A percentile compares a stretch with the other conserved stretches of the same genome.
Conservation (phyloP, 1,140 invertebrate species). For the Thaumetopoea pityocampa region DNA sequence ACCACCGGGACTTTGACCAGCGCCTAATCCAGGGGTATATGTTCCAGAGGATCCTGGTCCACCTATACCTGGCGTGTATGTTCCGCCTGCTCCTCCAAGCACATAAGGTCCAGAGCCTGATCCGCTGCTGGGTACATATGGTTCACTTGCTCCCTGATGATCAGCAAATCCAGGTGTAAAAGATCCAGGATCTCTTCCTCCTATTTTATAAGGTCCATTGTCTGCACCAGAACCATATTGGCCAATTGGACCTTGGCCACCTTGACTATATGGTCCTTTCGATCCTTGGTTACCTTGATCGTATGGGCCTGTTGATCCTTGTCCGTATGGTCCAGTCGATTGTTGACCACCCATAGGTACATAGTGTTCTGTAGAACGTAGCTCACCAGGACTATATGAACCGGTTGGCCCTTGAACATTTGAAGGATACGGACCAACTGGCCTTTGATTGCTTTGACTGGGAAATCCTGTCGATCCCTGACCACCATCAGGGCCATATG, state of each 20-base stretch:
- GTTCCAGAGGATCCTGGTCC: no score
- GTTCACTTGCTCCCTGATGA: no score
- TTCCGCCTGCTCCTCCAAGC: conserved; percentile 13
- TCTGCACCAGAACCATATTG: conserved; percentile 14
- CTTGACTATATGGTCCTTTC: conserved; percentile 5
- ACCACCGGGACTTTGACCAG: no score
- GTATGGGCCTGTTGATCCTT: neutral
- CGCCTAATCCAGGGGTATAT: no score
- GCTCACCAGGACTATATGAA: conserved; percentile 6
- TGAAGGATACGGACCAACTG: no score
- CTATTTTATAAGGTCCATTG: no score
- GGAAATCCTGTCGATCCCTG: neutral
- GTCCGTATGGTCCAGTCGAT: conserved; percentile 6
- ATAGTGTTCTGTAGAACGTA: conserved; percentile 14
- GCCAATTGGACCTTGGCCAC: conserved; percentile 6
- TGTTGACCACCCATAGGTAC: conserved; percentile 4
- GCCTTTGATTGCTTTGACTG: neutral
- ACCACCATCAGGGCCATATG: conserved; percentile 4
- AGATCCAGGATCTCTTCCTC: no score
- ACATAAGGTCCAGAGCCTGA: no score
- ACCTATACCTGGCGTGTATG: no score
- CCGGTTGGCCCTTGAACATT: conserved; percentile 1
- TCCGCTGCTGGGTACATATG: no score
- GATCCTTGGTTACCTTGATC: no score
- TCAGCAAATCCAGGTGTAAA: no score